A percentile compares a stretch with the other conserved stretches of the same genome.
phyloP scores from a whole-genome alignment of 2,113 vertebrate species.

The Paratilapia polleni region DNA sequence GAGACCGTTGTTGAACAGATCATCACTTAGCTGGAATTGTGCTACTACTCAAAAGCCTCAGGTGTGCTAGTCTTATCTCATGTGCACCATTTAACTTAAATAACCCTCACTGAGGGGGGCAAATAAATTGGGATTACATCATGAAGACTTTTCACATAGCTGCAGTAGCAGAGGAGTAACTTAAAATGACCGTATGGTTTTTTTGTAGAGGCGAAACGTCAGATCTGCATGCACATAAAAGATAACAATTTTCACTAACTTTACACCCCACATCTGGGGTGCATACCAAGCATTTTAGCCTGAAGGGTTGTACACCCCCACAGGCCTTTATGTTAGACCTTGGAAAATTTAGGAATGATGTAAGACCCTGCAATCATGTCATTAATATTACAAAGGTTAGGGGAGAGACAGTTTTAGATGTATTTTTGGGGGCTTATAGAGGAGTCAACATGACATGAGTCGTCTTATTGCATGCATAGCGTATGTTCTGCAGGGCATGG shows the following conservation, averaged over 20 bases:
- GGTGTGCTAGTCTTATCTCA: background rate
- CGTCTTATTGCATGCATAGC: background rate
- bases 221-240: conserved; percentile 29
- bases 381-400: conserved; percentile 19
- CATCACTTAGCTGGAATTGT: background rate
- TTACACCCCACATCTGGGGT: conserved; percentile 8
- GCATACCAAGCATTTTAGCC: conserved; percentile 50
- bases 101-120: background rate
- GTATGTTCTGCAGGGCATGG: background rate
- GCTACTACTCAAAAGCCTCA: background rate
- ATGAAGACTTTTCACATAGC: background rate
- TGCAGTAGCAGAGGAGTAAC: background rate
- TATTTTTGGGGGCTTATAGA: background rate
- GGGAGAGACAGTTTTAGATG: background rate
- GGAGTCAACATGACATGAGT: background rate
- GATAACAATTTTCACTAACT: conserved; percentile 6
- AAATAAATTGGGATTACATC: conserved; percentile 4
- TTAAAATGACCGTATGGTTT: conserved; percentile 21
- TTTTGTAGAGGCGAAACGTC: background rate
- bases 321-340: conserved; percentile 36
- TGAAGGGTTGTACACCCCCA: conserved; percentile 25
- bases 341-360: conserved; percentile 47
- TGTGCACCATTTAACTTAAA: background rate
- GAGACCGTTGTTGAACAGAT: background rate
- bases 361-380: conserved; percentile 45